Percentiles rank a stretch among this genome's conserved stretches.
These are phyloP conservation scores for Hassar affinis DNA, from an alignment of 2,113 vertebrate species.

Conservation along the genomic window DNA sequence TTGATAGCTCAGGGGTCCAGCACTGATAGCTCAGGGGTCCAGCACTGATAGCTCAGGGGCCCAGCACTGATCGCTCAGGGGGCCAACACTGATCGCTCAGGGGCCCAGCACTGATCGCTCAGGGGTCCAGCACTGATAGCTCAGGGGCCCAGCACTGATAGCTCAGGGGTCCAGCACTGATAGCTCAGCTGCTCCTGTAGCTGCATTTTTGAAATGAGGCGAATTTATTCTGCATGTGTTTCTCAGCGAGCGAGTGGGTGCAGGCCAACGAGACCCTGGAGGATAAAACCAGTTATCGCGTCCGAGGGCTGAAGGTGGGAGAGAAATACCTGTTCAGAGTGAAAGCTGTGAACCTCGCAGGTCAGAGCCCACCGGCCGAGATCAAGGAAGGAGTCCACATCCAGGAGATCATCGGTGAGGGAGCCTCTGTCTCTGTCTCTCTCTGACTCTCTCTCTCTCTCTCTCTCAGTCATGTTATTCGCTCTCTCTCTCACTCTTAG, in stretches of 20 bases:
- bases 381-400: slow-evolving; percentile 80
- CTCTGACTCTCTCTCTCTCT: neutral
- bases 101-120: no score
- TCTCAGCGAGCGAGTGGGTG: slow-evolving; percentile 79
- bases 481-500: slow-evolving; percentile 60
- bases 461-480: no score
- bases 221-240: slow-evolving; percentile 20
- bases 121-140: no score
- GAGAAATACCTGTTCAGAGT: slow-evolving; percentile 84
- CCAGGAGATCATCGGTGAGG: slow-evolving; percentile 82
- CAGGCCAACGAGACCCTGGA: slow-evolving; percentile 70
- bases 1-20: no score
- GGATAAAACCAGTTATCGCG: slow-evolving; percentile 73
- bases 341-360: slow-evolving; percentile 80
- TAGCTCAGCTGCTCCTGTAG: no score
- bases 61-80: no score
- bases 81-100: no score
- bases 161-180: no score
- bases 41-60: no score
- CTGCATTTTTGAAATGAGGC: slow-evolving; percentile 15
- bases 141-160: no score
- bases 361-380: slow-evolving; percentile 75
- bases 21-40: no score
- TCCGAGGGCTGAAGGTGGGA: slow-evolving; percentile 80
- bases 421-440: slow-evolving; percentile 24